Evolutionary conservation across 2,888 invertebrate species (phyloP).

Genomic region (Parnassius orleans): DNA sequence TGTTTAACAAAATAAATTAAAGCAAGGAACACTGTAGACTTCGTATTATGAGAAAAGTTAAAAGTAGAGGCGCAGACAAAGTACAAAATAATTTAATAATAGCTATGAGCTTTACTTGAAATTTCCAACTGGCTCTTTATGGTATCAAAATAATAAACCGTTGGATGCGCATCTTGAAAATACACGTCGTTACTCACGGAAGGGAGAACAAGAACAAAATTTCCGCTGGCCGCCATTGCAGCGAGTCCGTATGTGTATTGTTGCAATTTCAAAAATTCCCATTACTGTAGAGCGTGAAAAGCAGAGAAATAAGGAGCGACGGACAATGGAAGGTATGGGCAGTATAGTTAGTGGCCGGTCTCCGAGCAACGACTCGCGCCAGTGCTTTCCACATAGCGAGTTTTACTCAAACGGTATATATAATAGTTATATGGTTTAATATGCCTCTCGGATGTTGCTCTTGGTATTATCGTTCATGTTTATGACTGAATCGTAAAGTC

Average conservation of each 20-base stretch:
- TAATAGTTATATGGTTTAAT: constrained; percentile 12
- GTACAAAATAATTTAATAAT: constrained; percentile 29
- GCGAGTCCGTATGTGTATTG: constrained; percentile 69
- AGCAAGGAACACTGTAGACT: constrained; percentile 25
- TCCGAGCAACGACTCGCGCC: constrained; percentile 34
- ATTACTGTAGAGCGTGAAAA: constrained; percentile 70
- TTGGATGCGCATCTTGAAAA: constrained; percentile 37
- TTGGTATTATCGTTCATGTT: constrained; percentile 15
- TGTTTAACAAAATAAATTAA: constrained; percentile 28
- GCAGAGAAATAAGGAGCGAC: constrained; percentile 68
- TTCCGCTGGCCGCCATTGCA: constrained; percentile 54
- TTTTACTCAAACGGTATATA: constrained; percentile 9
- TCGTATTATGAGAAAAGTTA: constrained; percentile 27
- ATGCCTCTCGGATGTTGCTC: constrained; percentile 17
- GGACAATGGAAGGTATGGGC: constrained; percentile 55
- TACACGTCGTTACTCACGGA: constrained; percentile 47
- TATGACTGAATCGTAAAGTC: constrained; percentile 15
- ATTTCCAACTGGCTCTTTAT: constrained; percentile 21
- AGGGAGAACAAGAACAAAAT: constrained; percentile 55
- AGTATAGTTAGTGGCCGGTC: constrained; percentile 33
- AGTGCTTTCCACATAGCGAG: constrained; percentile 27
- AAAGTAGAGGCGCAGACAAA: constrained; percentile 26
- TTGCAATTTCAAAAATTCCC: constrained; percentile 79
- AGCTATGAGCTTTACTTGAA: constrained; percentile 21
- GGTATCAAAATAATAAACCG: constrained; percentile 29